These are phyloP conservation scores for Onychostoma macrolepis DNA, from an alignment of 2,113 vertebrate genomes.

Conservation along the genomic window DNA sequence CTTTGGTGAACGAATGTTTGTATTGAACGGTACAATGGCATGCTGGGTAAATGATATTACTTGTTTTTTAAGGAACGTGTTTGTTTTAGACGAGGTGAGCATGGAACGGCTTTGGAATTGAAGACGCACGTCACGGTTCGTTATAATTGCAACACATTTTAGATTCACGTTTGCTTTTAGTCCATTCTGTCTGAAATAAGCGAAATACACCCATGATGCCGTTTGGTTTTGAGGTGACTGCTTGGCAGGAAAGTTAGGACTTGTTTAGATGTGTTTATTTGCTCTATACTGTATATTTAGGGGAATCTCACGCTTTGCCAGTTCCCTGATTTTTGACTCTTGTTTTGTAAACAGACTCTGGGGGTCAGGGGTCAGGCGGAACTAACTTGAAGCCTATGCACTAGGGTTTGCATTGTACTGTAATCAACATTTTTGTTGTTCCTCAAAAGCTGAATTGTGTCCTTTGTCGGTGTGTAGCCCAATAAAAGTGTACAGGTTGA, in stretches of 20 bases:
- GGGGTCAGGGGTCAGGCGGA: conserved; percentile 15
- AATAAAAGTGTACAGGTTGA: conserved; percentile 85
- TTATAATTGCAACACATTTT: background rate
- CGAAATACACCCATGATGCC: conserved; percentile 11
- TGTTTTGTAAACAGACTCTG: conserved; percentile 21
- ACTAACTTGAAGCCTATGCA: conserved; percentile 71
- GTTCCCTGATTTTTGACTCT: background rate
- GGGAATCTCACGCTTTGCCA: conserved; percentile 54
- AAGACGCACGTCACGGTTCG: background rate
- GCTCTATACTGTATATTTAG: conserved; percentile 83
- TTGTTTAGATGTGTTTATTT: conserved; percentile 60
- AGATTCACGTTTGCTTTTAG: background rate
- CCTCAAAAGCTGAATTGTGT: conserved; percentile 82
- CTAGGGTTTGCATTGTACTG: conserved; percentile 79
- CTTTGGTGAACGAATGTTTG: background rate
- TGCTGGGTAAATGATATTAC: background rate
- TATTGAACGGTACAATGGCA: conserved; percentile 5
- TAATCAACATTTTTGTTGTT: conserved; percentile 72
- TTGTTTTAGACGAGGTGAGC: conserved; percentile 6
- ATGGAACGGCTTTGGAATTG: conserved; percentile 13
- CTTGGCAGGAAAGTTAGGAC: background rate
- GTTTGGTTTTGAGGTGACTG: background rate
- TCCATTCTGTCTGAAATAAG: background rate
- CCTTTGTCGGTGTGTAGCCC: conserved; percentile 83
- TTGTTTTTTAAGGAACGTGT: background rate